A percentile compares a stretch with the other conserved stretches of the same genome.
phyloP scores from a whole-genome alignment of 2,113 vertebrate genomes.

The Grammomys dolichurus region DNA sequence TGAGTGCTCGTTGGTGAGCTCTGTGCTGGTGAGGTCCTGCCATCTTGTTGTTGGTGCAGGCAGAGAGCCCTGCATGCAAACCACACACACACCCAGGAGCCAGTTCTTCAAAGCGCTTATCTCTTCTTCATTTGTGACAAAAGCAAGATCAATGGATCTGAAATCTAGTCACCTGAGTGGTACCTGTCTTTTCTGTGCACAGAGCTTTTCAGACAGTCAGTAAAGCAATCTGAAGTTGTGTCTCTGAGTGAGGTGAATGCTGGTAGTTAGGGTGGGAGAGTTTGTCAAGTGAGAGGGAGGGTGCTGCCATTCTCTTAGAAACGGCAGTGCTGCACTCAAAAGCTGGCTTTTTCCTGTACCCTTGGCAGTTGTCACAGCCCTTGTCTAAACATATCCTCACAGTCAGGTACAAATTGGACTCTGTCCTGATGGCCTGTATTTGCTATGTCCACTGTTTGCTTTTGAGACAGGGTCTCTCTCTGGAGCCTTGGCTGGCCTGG shows the following conservation, averaged over 20 bases:
- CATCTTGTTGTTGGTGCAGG: accelerated
- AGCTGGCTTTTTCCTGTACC: not conserved
- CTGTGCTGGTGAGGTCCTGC: not conserved
- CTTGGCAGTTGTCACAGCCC: not conserved
- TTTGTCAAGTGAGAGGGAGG: not conserved
- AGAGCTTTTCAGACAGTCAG: not conserved
- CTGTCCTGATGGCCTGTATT: not conserved
- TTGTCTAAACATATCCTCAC: not conserved
- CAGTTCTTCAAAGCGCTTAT: not conserved
- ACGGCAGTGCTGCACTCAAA: accelerated
- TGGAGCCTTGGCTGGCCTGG: not conserved
- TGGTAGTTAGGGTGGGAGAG: not conserved
- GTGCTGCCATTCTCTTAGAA: not conserved
- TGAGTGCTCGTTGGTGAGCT: not conserved
- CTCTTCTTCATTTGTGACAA: not conserved
- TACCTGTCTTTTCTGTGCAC: not conserved
- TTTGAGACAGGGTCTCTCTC: not conserved
- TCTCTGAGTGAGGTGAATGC: not conserved
- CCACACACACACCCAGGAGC: not conserved
- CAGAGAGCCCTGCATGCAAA: not conserved
- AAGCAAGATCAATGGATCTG: not conserved
- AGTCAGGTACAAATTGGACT: no score
- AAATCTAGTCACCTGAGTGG: not conserved
- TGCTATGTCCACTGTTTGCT: not conserved
- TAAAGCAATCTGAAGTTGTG: not conserved